These are phyloP conservation scores for Conus ventricosus DNA, from an alignment of 1,140 invertebrate species.

Conservation along the genomic window DNA sequence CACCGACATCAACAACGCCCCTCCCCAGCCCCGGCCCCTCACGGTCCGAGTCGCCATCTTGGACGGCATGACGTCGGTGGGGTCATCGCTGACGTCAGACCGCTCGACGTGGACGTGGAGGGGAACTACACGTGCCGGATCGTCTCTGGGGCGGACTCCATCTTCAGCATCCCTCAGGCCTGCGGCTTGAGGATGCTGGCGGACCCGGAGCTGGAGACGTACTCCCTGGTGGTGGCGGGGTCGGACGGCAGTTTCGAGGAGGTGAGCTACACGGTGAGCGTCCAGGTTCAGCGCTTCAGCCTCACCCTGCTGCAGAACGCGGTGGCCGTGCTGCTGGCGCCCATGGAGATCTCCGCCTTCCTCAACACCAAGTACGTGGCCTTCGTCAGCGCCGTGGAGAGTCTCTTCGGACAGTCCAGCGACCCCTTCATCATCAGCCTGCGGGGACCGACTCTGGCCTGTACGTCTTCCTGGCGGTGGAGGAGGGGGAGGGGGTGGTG, in stretches of 20 bases:
- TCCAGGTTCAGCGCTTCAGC: constrained; percentile 87
- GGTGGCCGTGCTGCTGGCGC: constrained; percentile 84
- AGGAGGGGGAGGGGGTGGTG: constrained; percentile 24
- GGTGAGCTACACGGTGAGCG: constrained; percentile 87
- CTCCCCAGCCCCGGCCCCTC: constrained; percentile 88
- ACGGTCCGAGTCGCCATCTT: constrained; percentile 86
- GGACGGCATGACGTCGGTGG: constrained; percentile 75
- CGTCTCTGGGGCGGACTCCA: constrained; percentile 61
- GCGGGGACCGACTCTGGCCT: constrained; percentile 30
- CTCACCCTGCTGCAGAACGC: constrained; percentile 90
- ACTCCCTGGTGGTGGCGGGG: constrained; percentile 86
- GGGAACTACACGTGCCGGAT: constrained; percentile 90
- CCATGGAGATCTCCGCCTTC: constrained; percentile 85
- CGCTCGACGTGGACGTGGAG: constrained; percentile 90
- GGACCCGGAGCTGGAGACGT: constrained; percentile 64
- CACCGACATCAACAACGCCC: constrained; percentile 93
- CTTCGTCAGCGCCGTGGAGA: constrained; percentile 79
- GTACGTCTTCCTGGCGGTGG: constrained; percentile 41
- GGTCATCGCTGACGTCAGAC: constrained; percentile 92
- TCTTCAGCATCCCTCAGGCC: constrained; percentile 84
- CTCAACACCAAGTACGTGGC: constrained; percentile 84
- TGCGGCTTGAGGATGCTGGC: constrained; percentile 83
- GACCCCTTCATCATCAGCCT: constrained; percentile 46
- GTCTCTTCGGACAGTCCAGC: constrained; percentile 33
- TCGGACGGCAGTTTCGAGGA: constrained; percentile 92